Percentiles rank a stretch among this genome's conserved stretches.
Conservation (phyloP, 2,113 vertebrate genomes). For the Caranx melampygus region DNA sequence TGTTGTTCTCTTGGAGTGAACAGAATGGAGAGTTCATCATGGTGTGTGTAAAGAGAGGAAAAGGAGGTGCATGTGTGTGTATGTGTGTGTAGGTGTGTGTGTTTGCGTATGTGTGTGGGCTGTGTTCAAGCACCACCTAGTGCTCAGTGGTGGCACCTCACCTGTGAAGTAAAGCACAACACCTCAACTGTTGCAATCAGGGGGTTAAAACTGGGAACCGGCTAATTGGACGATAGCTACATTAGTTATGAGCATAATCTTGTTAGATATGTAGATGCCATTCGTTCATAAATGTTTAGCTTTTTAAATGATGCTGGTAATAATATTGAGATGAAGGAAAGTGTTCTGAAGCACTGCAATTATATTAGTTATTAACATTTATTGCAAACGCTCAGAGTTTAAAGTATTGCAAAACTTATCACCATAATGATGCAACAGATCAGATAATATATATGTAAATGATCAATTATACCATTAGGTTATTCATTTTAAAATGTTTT, state of each 20-base stretch:
- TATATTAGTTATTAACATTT: not conserved
- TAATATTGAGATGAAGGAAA: not conserved
- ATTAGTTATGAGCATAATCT: not conserved
- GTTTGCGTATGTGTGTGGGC: slow-evolving; percentile 51
- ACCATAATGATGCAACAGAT: not conserved
- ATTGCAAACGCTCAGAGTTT: not conserved
- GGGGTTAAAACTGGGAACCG: not conserved
- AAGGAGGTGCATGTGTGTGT: slow-evolving; percentile 36
- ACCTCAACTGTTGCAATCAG: slow-evolving; percentile 35
- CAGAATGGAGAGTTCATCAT: slow-evolving; percentile 64
- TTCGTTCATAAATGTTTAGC: slow-evolving; percentile 3
- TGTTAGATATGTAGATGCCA: not conserved
- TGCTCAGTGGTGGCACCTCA: slow-evolving; percentile 76
- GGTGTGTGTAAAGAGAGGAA: slow-evolving; percentile 49
- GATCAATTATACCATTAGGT: not conserved
- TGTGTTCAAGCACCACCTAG: slow-evolving; percentile 89
- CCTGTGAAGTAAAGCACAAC: slow-evolving; percentile 55
- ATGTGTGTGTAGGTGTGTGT: slow-evolving; percentile 33
- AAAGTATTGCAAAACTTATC: not conserved
- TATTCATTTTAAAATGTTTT: not conserved
- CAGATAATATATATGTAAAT: not conserved
- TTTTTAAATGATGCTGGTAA: not conserved
- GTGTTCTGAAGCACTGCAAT: not conserved
- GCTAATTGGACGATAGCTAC: not conserved
- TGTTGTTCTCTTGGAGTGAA: slow-evolving; percentile 71